phyloP scores from a whole-genome alignment of 2,113 vertebrate genomes.

The Artemisiospiza belli region DNA sequence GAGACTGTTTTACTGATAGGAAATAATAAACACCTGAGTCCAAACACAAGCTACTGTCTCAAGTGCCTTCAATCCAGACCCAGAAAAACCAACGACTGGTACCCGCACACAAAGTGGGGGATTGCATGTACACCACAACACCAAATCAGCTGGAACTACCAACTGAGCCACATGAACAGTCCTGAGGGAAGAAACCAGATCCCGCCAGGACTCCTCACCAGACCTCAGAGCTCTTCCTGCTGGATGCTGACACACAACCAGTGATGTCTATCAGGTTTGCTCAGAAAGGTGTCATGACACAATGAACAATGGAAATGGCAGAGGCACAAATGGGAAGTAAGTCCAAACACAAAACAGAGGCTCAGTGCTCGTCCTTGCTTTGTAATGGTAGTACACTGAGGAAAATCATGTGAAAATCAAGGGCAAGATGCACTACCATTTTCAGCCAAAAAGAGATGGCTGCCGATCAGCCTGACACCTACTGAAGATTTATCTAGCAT shows the following conservation, averaged over 20 bases:
- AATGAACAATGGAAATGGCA: accelerated
- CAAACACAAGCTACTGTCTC: no score
- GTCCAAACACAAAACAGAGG: neutral
- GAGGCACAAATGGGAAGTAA: neutral
- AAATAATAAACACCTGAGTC: no score
- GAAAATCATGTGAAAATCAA: neutral
- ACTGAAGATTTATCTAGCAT: neutral
- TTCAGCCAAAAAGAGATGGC: neutral
- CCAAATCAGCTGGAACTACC: neutral
- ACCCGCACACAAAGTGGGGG: no score
- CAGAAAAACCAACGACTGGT: no score
- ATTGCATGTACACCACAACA: accelerated
- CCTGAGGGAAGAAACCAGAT: neutral
- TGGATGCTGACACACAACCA: no score
- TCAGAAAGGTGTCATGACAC: neutral
- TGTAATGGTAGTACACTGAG: neutral
- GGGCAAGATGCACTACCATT: neutral
- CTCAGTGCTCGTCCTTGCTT: neutral
- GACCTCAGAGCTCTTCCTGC: neutral
- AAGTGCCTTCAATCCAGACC: no score
- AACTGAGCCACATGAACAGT: neutral
- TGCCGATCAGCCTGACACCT: neutral
- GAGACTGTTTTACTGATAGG: no score
- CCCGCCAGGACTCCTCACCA: neutral
- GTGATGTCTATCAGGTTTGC: neutral